Evolutionary conservation across 37 sponge, comb jelly and placozoan genomes (phyloP), one percentile per base, ranked within the genome.

Genomic region (Beroe ovata): DNA sequence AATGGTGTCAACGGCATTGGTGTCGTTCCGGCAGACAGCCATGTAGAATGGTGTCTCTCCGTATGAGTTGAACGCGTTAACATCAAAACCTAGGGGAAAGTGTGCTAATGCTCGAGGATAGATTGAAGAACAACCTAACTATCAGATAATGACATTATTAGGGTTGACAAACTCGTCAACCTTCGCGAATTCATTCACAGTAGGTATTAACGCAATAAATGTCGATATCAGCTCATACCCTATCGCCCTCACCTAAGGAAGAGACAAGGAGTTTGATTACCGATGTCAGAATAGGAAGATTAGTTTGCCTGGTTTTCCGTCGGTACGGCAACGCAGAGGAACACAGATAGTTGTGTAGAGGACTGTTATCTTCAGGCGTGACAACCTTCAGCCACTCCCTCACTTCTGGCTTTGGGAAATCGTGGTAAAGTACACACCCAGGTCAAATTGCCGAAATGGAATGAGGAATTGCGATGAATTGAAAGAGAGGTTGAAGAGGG

Each of bases 61-160:
- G 33, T 77, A 77, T 38, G 84, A 77, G 84, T 77, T 77, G 20
- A 54, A 18, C 39, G 54, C 54, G 84, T 77, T 77, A 4, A 77
- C 47, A 19, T 77, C 84, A 77, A 77, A 77, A 23, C 84, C 84
- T 77, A 11, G 26, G 1, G 2, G 41, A 42, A n/a, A 77, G 84
- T n/a, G 4, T 1, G 1, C 25, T 30, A 11, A 77, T 77, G 41
- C 39, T 25, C 1, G 84, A 77, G 2, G 84, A 28, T 1, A 77
- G 84, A 8, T n/a, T n/a, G n/a, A n/a, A n/a, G n/a, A n/a, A n/a
- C n/a, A n/a, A n/a, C n/a, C n/a, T n/a, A n/a, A n/a, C n/a, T n/a
- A n/a, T n/a, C n/a, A n/a, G n/a, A n/a, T n/a, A n/a, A n/a, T n/a
- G n/a, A n/a, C n/a, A n/a, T n/a, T n/a, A n/a, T n/a, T n/a, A n/a